A percentile compares a stretch with the other conserved stretches of the same genome.
Conservation (phyloP, 2,797 vertebrate genomes). For the Clamator glandarius region DNA sequence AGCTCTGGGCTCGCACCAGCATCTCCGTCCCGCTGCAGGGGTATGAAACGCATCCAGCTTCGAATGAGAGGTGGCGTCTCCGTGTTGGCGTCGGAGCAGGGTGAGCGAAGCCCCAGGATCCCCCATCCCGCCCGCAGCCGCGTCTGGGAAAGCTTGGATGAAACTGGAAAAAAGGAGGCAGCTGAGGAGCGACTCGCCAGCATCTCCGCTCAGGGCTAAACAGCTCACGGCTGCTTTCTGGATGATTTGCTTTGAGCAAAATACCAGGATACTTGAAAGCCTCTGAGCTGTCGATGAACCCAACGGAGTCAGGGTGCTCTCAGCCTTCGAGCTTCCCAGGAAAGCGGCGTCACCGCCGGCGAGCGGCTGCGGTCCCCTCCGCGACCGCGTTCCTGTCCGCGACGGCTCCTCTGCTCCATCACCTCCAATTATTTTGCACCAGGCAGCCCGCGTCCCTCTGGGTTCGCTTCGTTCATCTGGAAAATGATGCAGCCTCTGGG, state of each 20-base stretch:
- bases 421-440: neutral
- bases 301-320: neutral
- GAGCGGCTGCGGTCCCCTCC: rapidly evolving
- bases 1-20: rapidly evolving
- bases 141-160: neutral
- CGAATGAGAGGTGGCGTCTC: rapidly evolving
- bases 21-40: rapidly evolving
- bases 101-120: neutral
- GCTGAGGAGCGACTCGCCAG: rapidly evolving
- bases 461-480: neutral
- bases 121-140: rapidly evolving
- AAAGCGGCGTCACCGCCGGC: neutral
- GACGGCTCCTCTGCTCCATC: slow-evolving; percentile 29
- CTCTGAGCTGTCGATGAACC: neutral
- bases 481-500: neutral
- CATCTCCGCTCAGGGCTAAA: neutral
- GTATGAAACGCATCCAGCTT: rapidly evolving
- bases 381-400: rapidly evolving
- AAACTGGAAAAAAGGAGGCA: neutral
- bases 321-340: neutral
- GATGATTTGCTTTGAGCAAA: neutral
- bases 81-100: rapidly evolving
- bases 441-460: neutral
- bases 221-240: neutral
- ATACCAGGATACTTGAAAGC: neutral